phyloP scores from a whole-genome alignment of 2,113 vertebrate genomes.

The Hippoglossus stenolepis region DNA sequence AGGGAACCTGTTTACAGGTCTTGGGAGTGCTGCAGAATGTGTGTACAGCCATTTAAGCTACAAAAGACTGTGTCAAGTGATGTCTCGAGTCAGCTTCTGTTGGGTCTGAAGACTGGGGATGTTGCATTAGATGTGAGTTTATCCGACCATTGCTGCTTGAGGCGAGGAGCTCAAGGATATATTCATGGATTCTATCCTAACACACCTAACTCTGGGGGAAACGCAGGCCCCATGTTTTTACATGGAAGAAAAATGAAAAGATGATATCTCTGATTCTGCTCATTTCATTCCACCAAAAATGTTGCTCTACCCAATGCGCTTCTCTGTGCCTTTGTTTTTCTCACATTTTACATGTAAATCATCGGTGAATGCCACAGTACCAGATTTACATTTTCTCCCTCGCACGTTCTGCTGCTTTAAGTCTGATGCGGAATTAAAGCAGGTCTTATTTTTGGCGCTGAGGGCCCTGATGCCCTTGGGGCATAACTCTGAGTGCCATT shows the following conservation, averaged over 20 bases:
- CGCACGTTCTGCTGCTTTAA: constrained; percentile 18
- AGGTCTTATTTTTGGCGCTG: constrained; percentile 44
- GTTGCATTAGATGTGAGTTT: too few relatives aligned
- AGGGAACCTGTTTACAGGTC: too few relatives aligned
- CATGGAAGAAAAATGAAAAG: too few relatives aligned
- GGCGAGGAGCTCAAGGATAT: too few relatives aligned
- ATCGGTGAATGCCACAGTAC: background rate
- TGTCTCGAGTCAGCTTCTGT: background rate
- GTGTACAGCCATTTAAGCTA: too few relatives aligned
- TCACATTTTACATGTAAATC: background rate
- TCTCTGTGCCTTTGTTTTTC: too few relatives aligned
- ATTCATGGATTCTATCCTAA: too few relatives aligned
- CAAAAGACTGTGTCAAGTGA: background rate
- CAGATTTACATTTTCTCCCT: background rate
- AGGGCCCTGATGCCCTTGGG: constrained; percentile 36
- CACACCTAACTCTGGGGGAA: too few relatives aligned
- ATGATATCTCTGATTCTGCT: background rate
- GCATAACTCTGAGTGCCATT: constrained; percentile 45
- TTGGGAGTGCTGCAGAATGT: too few relatives aligned
- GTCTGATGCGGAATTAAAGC: constrained; percentile 36
- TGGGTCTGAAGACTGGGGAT: background rate
- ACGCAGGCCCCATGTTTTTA: too few relatives aligned
- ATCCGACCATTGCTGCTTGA: too few relatives aligned
- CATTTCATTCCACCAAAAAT: background rate
- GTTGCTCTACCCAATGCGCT: background rate